phyloP scores from a whole-genome alignment of 2,888 invertebrate species.

The Drosophila peninsularis region DNA sequence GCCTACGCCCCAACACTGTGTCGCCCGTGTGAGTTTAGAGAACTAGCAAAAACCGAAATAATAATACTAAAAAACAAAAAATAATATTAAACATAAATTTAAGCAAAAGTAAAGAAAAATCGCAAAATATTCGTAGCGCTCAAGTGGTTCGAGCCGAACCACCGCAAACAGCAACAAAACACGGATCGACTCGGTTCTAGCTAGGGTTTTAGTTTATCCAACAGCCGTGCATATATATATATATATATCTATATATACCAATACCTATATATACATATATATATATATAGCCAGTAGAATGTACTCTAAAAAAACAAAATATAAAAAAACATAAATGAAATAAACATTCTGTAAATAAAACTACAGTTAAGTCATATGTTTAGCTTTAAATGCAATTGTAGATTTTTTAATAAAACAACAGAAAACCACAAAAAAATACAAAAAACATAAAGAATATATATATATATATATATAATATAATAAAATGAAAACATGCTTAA shows the following conservation, averaged over 20 bases:
- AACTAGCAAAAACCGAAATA: slow-evolving; percentile 34
- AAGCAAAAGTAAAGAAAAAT: slow-evolving; percentile 13
- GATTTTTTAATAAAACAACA: slow-evolving; percentile 71
- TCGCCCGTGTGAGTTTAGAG: slow-evolving; percentile 41
- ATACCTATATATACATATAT: slow-evolving; percentile 41
- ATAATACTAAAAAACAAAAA: background rate
- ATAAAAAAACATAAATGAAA: slow-evolving; percentile 26
- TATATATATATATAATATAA: slow-evolving; percentile 22
- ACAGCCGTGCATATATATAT: slow-evolving; percentile 55
- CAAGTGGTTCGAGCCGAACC: slow-evolving; percentile 49
- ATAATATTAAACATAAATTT: slow-evolving; percentile 8
- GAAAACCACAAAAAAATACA: slow-evolving; percentile 15
- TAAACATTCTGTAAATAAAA: slow-evolving; percentile 78
- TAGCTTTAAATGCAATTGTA: slow-evolving; percentile 83
- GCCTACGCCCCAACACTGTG: slow-evolving; percentile 48
- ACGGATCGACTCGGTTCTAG: slow-evolving; percentile 62
- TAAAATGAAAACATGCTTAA: slow-evolving; percentile 42
- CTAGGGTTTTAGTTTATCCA: slow-evolving; percentile 63
- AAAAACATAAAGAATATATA: background rate
- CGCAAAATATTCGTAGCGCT: slow-evolving; percentile 35
- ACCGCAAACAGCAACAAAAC: slow-evolving; percentile 24
- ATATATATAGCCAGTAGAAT: slow-evolving; percentile 77
- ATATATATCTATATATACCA: slow-evolving; percentile 54
- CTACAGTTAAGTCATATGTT: slow-evolving; percentile 84
- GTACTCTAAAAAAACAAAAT: slow-evolving; percentile 60